Evolutionary conservation across 2,888 invertebrate species (phyloP).

Genomic region (Carterocephalus palaemon): DNA sequence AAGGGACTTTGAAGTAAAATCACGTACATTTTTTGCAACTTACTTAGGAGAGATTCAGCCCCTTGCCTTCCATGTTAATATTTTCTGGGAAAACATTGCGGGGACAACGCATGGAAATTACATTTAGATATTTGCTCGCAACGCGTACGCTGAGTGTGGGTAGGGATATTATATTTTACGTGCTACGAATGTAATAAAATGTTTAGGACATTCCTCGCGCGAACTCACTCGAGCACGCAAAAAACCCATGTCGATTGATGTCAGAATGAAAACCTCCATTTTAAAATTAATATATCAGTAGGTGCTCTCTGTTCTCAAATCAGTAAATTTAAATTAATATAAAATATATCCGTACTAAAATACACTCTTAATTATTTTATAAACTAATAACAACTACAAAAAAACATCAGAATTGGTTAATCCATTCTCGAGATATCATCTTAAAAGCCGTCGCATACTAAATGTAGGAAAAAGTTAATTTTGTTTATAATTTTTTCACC

Average conservation of each 20-base stretch:
- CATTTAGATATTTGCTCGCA: conserved; percentile 78
- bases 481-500: too few species aligned
- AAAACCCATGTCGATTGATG: conserved; percentile 59
- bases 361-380: too few species aligned
- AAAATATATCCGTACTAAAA: too few species aligned
- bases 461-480: too few species aligned
- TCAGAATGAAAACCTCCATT: conserved; percentile 67
- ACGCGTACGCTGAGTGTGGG: conserved; percentile 72
- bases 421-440: too few species aligned
- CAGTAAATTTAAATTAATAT: too few species aligned
- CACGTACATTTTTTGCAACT: conserved; percentile 80
- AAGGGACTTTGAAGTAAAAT: conserved; percentile 79
- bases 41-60: conserved; percentile 78
- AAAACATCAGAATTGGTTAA: too few species aligned
- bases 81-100: conserved; percentile 78
- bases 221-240: conserved; percentile 33
- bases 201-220: conserved; percentile 59
- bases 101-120: conserved; percentile 79
- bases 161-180: conserved; percentile 78
- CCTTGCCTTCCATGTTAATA: conserved; percentile 78
- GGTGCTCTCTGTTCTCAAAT: too few species aligned
- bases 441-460: too few species aligned
- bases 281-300: too few species aligned
- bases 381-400: too few species aligned
- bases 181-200: conserved; percentile 77